Percentiles rank a stretch among this genome's conserved stretches.
Conservation (phyloP, 2,888 invertebrate species). For the Drosophila austrosaltans region DNA sequence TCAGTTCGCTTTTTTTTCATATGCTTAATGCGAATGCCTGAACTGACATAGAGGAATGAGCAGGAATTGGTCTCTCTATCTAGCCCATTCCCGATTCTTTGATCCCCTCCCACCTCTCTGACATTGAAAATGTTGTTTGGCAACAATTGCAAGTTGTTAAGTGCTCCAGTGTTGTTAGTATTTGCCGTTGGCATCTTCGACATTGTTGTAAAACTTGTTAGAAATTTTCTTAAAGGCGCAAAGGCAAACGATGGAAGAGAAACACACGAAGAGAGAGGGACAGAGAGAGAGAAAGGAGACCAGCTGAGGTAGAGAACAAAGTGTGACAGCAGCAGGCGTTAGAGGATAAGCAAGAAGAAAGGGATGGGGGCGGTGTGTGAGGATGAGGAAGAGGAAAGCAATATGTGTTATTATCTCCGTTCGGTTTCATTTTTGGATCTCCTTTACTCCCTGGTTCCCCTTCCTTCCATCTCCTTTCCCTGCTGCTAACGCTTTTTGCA, state of each 20-base stretch:
- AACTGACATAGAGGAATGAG: slow-evolving; percentile 58
- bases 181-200: slow-evolving; percentile 66
- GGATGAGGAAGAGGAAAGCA: slow-evolving; percentile 48
- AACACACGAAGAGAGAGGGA: not conserved
- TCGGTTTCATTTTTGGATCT: slow-evolving; percentile 44
- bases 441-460: not conserved
- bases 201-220: slow-evolving; percentile 77
- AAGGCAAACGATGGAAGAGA: slow-evolving; percentile 34
- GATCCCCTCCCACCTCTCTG: slow-evolving; percentile 29
- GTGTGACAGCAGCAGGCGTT: slow-evolving; percentile 49
- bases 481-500: not conserved
- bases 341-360: not conserved
- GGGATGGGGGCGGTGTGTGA: not conserved
- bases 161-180: slow-evolving; percentile 53
- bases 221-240: slow-evolving; percentile 72
- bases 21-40: slow-evolving; percentile 71
- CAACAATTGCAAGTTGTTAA: slow-evolving; percentile 73
- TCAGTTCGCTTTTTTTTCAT: slow-evolving; percentile 45
- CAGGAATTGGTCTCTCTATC: slow-evolving; percentile 17
- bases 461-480: too few relatives aligned
- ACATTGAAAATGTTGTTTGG: slow-evolving; percentile 77
- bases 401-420: slow-evolving; percentile 65
- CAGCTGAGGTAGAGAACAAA: slow-evolving; percentile 21
- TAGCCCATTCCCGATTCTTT: not conserved
- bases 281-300: not conserved